Base-by-base conservation (phyloP, 2,888 invertebrate genomes). In the Campoplex nolae region DNA sequence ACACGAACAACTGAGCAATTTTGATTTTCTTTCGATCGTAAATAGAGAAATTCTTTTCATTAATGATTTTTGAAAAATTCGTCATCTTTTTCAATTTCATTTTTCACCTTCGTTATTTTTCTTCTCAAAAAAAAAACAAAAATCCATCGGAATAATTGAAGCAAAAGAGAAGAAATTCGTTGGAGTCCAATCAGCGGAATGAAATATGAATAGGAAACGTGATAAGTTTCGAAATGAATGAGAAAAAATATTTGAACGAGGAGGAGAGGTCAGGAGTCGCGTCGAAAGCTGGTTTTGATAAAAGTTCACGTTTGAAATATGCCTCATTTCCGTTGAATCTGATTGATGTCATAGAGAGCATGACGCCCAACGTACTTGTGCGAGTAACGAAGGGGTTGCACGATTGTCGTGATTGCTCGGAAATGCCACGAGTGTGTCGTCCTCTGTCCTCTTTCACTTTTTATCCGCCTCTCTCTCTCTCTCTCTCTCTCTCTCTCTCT, bases 321-420 rank as follows among this genome's bases (percentile, higher is more conserved):
- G 32, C 62, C 32, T 16, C 62, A 62, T 32, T 45, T 42, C 70
- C 42, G 42, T 4, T 48, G 65, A 48, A 65, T 76, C 48, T 38
- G 48, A 45, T 65, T 65, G 48, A 65, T 80, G 38, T 32, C 65
- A 67, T 68, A 71, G 45, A 71, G 45, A 73, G 56, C 56, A 81
- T 85, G 32, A 78, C 85, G 85, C 85, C 82, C 82, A 78, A 74
- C 78, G 82, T 82, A 85, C 85, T 85, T 85, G 18, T 82, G 58
- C 68, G 58, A 45, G 51, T 78, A 82, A 85, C 74, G 85, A 85
- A 85, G 85, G 85, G 85, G 68, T 85, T 62, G 82, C 82, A 67
- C 78, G 85, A 83, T 86, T 75, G 78, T 86, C 78, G 79, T 83
- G 83, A 86, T 86, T 83, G 82, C 85, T 86, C 83, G 83, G 83